Percentiles rank a stretch among this genome's conserved stretches.
These are phyloP conservation scores for Dolichopus griseipennis DNA, from an alignment of 2,888 invertebrate species.

Conservation along the genomic window DNA sequence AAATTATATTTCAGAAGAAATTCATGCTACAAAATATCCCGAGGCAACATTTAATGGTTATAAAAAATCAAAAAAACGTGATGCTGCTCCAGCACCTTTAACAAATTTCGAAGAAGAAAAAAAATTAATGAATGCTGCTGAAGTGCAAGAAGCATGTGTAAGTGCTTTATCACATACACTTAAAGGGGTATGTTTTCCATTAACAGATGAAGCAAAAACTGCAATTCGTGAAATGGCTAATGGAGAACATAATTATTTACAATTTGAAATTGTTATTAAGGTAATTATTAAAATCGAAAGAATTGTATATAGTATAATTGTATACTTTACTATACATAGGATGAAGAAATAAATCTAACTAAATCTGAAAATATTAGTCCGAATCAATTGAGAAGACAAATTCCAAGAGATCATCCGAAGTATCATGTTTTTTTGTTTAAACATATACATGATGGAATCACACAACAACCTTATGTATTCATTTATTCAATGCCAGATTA, in stretches of 20 bases:
- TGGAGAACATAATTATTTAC: conserved; percentile 79
- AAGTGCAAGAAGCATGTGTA: conserved; percentile 57
- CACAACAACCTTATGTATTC: conserved; percentile 79
- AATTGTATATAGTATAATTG: neutral
- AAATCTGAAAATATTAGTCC: conserved; percentile 57
- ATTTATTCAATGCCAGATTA: conserved; percentile 99
- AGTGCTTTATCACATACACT: conserved; percentile 77
- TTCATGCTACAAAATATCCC: conserved; percentile 77
- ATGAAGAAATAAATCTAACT: conserved; percentile 80
- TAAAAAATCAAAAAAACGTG: conserved; percentile 64
- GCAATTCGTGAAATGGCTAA: conserved; percentile 65
- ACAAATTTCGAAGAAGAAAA: conserved; percentile 81
- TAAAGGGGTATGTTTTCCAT: conserved; percentile 82
- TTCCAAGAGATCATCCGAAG: conserved; percentile 67
- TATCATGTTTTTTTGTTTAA: conserved; percentile 82
- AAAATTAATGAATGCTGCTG: conserved; percentile 64
- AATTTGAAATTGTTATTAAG: conserved; percentile 73
- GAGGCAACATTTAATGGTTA: conserved; percentile 79
- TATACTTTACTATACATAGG: conserved; percentile 31
- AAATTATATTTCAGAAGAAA: conserved; percentile 86
- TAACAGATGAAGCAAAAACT: conserved; percentile 68
- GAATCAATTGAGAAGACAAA: conserved; percentile 60
- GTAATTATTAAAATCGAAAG: conserved; percentile 13
- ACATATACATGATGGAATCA: conserved; percentile 89
- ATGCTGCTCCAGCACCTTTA: conserved; percentile 79